Base-by-base conservation (phyloP, 92 coral and sea anemone species). In the Virgularia gustaviana region DNA sequence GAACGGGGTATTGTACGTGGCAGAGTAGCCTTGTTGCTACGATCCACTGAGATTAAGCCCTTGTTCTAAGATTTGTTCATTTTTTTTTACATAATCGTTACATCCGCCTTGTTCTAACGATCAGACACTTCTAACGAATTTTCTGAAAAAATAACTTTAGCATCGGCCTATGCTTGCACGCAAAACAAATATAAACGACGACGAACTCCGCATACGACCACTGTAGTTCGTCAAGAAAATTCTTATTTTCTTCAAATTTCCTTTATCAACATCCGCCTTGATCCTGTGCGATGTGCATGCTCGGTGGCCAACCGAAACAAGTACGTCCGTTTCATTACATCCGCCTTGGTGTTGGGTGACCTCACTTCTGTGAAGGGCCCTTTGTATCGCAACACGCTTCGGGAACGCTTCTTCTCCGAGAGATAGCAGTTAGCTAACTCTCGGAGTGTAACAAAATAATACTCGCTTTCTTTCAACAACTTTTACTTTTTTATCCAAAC, bases 331-430 rank as follows among this genome's bases (percentile, higher is more conserved):
- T 47, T 47, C 54, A 47, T 47, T 47, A 47, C 54, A 47, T 47
- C 54, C 54, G 54, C 54, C 54, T 47, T 47, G 54, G 54, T 47
- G 54, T 47, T 47, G 54, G 54, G 54, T 47, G 54, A 47, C 54
- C 54, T 47, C 54, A 47, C 54, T 47, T 47, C 54, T 47, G 54
- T 47, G 54, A 47, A 47, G 54, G 54, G 54, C 54, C 54, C 54
- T 47, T 47, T 47, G 54, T 47, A 47, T 47, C 54, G 54, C 54
- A 47, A 47, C 54, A 47, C 54, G 54, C 54, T 47, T 47, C 54
- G 54, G 54, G 54, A 47, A 47, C 54, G 54, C 54, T 47, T 47
- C 54, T 47, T 47, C 54, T 47, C 54, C 54, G 54, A 47, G 54
- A 47, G 54, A 47, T 47, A 47, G 54, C 54, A 47, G 54, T 47